Percentiles rank a stretch among this genome's conserved stretches.
Evolutionary conservation across 2,888 invertebrate genomes (phyloP).

Genomic region (Caenorhabditis zanzibari): DNA sequence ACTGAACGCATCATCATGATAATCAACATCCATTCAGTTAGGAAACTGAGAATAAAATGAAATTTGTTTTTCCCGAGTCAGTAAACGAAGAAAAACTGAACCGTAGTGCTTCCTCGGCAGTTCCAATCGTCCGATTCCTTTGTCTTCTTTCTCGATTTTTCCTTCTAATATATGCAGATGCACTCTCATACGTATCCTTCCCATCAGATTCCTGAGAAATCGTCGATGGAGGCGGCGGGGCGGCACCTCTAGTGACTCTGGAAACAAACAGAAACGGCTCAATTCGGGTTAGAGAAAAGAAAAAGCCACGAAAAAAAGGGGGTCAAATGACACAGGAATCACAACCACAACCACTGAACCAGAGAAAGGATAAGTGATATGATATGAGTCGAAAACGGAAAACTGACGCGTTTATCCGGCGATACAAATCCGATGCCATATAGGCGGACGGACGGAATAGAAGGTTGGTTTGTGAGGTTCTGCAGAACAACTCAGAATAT

Average conservation of each 20-base stretch:
- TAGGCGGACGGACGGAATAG: conserved; percentile 67
- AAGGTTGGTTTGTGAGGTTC: conserved; percentile 65
- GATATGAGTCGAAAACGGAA: conserved; percentile 34
- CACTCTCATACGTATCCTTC: conserved; percentile 77
- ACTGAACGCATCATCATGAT: conserved; percentile 35
- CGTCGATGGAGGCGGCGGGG: conserved; percentile 31
- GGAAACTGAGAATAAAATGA: conserved; percentile 48
- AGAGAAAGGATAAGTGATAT: conserved; percentile 43
- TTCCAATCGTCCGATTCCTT: conserved; percentile 81
- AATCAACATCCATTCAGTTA: conserved; percentile 32
- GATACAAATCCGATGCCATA: conserved; percentile 65
- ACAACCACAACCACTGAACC: conserved; percentile 55
- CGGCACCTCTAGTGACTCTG: conserved; percentile 53
- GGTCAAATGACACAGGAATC: conserved; percentile 28
- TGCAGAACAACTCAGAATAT: conserved; percentile 50
- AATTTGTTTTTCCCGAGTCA: conserved; percentile 21
- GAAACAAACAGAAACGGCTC: conserved; percentile 47
- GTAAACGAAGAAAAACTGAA: conserved; percentile 55
- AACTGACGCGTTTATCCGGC: conserved; percentile 69
- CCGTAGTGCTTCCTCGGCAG: conserved; percentile 78
- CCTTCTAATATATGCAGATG: conserved; percentile 80
- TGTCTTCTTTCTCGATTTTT: conserved; percentile 81
- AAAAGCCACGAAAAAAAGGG: too few relatives aligned
- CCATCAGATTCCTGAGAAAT: conserved; percentile 56
- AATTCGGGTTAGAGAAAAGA: conserved; percentile 39